Evolutionary conservation across 2,797 vertebrate genomes (phyloP), one percentile per base, ranked within the genome.

Genomic region (Cyprinodon diabolis): DNA sequence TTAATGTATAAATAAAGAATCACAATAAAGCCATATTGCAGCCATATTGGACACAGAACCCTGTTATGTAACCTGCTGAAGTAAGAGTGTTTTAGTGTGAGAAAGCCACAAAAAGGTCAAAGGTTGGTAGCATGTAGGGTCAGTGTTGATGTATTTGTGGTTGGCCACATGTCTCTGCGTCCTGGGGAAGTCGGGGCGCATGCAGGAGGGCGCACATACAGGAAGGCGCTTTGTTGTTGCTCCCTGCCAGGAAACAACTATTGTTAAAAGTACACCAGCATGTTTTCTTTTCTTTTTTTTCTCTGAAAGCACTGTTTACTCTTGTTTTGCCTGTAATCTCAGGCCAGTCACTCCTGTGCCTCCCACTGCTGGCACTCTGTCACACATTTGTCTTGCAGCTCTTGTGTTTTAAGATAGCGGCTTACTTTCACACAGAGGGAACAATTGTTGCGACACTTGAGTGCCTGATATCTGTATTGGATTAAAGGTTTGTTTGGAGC

Each of bases 221-320:
- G 94, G 94, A 95, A 95, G 91, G 75, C 11, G 80, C 91, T 94
- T 94, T 95, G 92, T 95, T 92, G 91, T 87, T 69, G 72, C 86
- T 92, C 86, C 91, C 85, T 84, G 86, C 84, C 91, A 90, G 94
- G 93, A 95, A 94, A 89, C 87, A 86, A 77, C 90, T 87, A 93
- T 95, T 95, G 94, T 95, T 95, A 78, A 91, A 89, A 88, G 87
- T 86, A 86, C 84, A 81, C 78, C 78, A 81, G 87, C 68, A 76
- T 92, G 86, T 85, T 83, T 89, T 89, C 7, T 85, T 86, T 87
- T 91, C 87, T 88, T 92, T 83, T 85, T 88, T 90, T 86, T 86
- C 87, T 92, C 90, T 89, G 89, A 87, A 86, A 82, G 77, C 85
- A 68, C 76, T 91, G 86, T 93, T 91, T 93, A 92, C 87, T 90